Evolutionary conservation across 2,797 vertebrate species (phyloP), one percentile per base, ranked within the genome.

Genomic region (Poeciliopsis paucimaculata): DNA sequence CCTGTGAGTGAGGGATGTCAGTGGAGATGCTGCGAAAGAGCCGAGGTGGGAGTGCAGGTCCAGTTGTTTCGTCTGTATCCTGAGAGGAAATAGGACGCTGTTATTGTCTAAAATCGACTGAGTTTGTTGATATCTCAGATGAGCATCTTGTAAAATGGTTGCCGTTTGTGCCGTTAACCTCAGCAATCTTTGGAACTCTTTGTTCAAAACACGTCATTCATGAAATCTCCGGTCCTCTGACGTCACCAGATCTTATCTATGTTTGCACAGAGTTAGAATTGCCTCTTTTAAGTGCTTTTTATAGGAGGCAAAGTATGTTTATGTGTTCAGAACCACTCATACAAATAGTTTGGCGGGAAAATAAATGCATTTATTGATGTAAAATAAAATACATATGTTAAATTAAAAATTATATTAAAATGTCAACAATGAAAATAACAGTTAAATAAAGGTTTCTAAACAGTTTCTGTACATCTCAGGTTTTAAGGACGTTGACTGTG

Each of bases 31-130:
- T 72, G 36, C 34, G 10, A n/a, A 47, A 47, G 45, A 20, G 8
- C 47, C 45, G 71, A 72, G 71, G 15, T 31, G 71, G 71, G 31
- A 72, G n/a, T 47, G 71, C 71, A 47, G n/a, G 15, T 31, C 71
- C n/a, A 9, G 16, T 46, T 11, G 45, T 18, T 31, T 5, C 3
- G 2, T 16, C 71, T 18, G n/a, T 2, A 26, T n/a, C 43, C 71
- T 46, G 15, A 20, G 20, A 20, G 16, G 7, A 16, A 47, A 41
- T 4, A 72, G 28, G 15, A 73, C 0, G 10, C 28, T 51, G 28
- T 49, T 36, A 23, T 41, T 11, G 20, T 41, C 39, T 4, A 41
- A 41, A 39, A 26, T 68, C 64, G 23, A 41, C 39, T 11, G 7
- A 68, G 36, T 41, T 36, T 41, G 10, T 9, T 5, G 20, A 23